phyloP scores from a whole-genome alignment of 1,140 invertebrate species.

The Lepidurus arcticus region DNA sequence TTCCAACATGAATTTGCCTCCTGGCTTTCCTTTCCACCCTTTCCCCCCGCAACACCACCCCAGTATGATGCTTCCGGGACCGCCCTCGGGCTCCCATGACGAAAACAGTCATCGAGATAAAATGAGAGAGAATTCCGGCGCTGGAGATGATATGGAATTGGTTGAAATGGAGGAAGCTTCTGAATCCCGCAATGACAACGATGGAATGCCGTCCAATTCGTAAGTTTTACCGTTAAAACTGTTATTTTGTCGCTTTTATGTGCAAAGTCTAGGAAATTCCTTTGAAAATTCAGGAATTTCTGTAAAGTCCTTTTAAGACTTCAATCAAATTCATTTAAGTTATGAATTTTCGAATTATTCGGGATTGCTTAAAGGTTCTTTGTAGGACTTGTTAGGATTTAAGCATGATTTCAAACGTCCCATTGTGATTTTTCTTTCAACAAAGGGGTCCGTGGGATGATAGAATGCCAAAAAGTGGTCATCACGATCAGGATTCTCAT shows the following conservation, averaged over 20 bases:
- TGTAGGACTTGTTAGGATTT: no score
- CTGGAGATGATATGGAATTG: constrained; percentile 32
- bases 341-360: no score
- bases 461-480: constrained; percentile 3
- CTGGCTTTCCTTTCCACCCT: constrained; percentile 33
- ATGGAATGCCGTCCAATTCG: not conserved
- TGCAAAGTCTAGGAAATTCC: not conserved
- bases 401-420: not conserved
- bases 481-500: not conserved
- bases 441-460: constrained; percentile 22
- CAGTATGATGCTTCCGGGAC: constrained; percentile 23
- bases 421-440: not conserved
- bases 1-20: constrained; percentile 24
- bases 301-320: no score
- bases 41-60: constrained; percentile 5
- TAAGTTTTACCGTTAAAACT: not conserved
- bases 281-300: no score
- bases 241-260: not conserved
- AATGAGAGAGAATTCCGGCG: not conserved
- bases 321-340: no score
- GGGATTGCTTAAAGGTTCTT: no score
- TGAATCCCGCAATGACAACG: not conserved
- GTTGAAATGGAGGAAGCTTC: constrained; percentile 33
- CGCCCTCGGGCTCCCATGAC: not conserved
- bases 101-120: not conserved